These are phyloP conservation scores for Montipora cactus DNA, from an alignment of 64 coral and sea anemone genomes.

Conservation along the genomic window DNA sequence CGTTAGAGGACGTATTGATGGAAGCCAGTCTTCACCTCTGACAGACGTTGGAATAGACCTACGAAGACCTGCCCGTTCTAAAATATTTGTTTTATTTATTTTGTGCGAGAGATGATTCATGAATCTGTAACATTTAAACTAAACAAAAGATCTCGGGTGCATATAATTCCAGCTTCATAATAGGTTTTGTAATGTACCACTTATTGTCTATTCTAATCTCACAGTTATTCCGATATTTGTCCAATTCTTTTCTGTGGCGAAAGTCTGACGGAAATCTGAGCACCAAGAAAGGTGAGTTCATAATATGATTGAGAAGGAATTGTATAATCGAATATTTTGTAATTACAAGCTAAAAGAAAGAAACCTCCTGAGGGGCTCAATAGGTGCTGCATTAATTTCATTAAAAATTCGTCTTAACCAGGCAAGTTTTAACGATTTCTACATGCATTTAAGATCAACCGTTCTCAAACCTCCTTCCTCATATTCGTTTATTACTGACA, in stretches of 20 bases:
- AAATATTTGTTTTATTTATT: background rate
- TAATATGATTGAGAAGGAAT: background rate
- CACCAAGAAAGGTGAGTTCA: background rate
- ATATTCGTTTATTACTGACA: background rate
- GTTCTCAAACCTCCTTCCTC: background rate
- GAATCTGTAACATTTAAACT: too few species aligned
- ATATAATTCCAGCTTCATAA: too few species aligned
- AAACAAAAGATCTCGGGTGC: too few species aligned
- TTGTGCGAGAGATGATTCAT: too few species aligned
- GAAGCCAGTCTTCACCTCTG: background rate
- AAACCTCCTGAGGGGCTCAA: background rate
- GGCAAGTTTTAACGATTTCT: background rate
- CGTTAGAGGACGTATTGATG: background rate
- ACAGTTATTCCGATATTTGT: background rate
- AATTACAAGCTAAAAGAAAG: background rate
- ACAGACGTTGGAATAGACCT: background rate
- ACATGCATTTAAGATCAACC: background rate
- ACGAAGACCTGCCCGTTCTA: background rate
- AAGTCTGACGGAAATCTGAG: background rate
- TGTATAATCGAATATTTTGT: background rate
- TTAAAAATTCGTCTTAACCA: background rate
- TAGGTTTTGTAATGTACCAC: background rate
- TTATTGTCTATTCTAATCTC: slow-evolving; percentile 22
- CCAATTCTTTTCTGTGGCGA: background rate
- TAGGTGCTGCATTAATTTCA: background rate